phyloP scores from a whole-genome alignment of 2,797 vertebrate species.

The Pampus argenteus region DNA sequence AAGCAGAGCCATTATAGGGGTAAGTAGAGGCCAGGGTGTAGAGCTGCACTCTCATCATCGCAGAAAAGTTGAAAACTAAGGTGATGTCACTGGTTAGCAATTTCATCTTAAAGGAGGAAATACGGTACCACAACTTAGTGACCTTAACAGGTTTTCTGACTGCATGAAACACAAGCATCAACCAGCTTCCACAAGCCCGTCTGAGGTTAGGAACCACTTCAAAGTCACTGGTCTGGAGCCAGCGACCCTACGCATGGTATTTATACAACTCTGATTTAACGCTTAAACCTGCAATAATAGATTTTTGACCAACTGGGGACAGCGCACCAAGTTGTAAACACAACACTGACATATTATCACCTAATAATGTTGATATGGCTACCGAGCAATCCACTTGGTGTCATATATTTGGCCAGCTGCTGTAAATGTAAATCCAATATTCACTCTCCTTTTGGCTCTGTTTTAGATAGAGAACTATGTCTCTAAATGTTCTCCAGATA shows the following conservation, averaged over 20 bases:
- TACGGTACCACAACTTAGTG: slow-evolving; percentile 13
- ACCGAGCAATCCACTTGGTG: too few relatives aligned
- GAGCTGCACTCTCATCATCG: slow-evolving; percentile 42
- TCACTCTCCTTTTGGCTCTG: not conserved
- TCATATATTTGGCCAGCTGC: not conserved
- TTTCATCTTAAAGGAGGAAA: slow-evolving; percentile 33
- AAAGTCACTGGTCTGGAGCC: not conserved
- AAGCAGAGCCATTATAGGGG: slow-evolving; percentile 68
- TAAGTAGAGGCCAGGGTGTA: slow-evolving; percentile 75
- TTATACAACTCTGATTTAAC: too few relatives aligned
- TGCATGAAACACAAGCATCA: slow-evolving; percentile 13
- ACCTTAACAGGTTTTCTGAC: slow-evolving; percentile 24
- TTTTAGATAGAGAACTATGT: not conserved
- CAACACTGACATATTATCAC: not conserved
- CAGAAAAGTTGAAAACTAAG: slow-evolving; percentile 29
- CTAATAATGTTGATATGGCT: not conserved
- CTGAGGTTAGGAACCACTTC: not conserved
- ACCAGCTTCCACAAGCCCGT: not conserved
- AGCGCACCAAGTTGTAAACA: too few relatives aligned
- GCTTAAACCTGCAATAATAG: too few relatives aligned
- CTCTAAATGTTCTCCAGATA: too few relatives aligned
- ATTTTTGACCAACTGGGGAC: too few relatives aligned
- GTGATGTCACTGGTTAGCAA: slow-evolving; percentile 64
- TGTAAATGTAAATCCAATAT: not conserved
- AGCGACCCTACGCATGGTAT: not conserved